Conservation (phyloP, 2,797 vertebrate species). For the Crypturellus tataupa region DNA sequence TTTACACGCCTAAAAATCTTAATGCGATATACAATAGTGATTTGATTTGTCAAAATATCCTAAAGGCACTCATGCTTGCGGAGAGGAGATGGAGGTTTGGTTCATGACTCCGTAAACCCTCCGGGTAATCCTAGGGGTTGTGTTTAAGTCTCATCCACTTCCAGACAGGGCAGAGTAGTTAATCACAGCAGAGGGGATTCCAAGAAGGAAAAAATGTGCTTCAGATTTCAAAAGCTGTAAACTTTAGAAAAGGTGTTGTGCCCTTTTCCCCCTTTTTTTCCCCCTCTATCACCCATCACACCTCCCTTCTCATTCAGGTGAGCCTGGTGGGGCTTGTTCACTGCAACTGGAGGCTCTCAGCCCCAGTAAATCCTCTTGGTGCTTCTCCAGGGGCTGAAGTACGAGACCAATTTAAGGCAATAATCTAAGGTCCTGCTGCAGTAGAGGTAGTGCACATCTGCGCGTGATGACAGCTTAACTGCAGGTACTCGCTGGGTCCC, state of each 20-base stretch:
- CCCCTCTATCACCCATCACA: not conserved
- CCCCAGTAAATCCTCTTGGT: slow-evolving; percentile 21
- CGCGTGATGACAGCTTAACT: slow-evolving; percentile 20
- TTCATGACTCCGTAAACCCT: not conserved
- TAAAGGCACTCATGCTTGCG: not conserved
- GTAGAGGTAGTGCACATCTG: slow-evolving; percentile 4
- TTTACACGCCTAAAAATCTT: not conserved
- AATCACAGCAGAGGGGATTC: not conserved
- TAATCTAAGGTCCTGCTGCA: not conserved
- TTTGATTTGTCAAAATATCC: not conserved
- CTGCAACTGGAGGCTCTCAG: not conserved
- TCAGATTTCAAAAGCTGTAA: not conserved
- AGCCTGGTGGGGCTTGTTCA: not conserved
- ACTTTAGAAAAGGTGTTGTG: not conserved
- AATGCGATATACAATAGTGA: not conserved
- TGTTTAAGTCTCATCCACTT: not conserved
- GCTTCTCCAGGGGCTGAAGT: slow-evolving; percentile 14
- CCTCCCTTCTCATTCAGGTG: not conserved
- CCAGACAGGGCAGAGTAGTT: not conserved
- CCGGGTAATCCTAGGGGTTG: not conserved
- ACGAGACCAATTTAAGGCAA: slow-evolving; percentile 15
- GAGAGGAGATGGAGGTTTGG: not conserved
- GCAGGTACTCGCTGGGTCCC: slow-evolving; percentile 4
- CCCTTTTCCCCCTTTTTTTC: not conserved
- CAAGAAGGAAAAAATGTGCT: not conserved